Conservation (phyloP, 64 coral and sea anemone species). For the Acropora tenuis region DNA sequence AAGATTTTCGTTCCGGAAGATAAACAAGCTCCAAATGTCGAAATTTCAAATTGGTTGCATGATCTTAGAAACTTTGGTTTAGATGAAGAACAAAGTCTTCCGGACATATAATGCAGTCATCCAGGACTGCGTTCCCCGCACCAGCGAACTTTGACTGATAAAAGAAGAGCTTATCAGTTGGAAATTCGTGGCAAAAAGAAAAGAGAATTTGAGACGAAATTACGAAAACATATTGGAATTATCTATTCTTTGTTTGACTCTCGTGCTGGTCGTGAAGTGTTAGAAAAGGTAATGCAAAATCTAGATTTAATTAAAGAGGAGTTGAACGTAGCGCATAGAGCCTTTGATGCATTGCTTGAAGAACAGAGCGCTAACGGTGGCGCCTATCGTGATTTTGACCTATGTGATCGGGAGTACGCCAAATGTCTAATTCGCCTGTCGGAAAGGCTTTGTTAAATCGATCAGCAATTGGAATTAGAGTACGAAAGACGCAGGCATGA, state of each 20-base stretch:
- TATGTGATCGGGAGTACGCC: conserved; percentile 58
- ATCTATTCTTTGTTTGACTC: conserved; percentile 5
- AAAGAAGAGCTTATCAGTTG: conserved; percentile 26
- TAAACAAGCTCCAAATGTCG: no score
- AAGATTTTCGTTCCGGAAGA: no score
- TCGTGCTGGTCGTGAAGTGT: not conserved
- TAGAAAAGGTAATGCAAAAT: not conserved
- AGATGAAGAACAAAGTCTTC: no score
- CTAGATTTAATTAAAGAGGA: conserved; percentile 47
- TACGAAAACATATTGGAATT: not conserved
- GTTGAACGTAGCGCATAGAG: conserved; percentile 29
- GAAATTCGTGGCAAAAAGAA: not conserved
- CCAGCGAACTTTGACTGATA: conserved; percentile 38
- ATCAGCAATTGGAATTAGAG: no score
- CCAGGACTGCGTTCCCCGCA: no score
- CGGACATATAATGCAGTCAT: no score
- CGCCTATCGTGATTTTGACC: conserved; percentile 48
- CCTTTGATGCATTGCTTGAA: conserved; percentile 35
- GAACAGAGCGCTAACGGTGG: conserved; percentile 59
- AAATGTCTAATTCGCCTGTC: conserved; percentile 46
- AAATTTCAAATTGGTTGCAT: no score
- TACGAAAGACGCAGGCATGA: not conserved
- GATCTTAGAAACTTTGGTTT: no score
- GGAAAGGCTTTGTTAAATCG: conserved; percentile 30
- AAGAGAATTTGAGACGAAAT: not conserved